Percentiles rank a stretch among this genome's conserved stretches.
Evolutionary conservation across 2,797 vertebrate genomes (phyloP).

Genomic region (Gallinago stenura): DNA sequence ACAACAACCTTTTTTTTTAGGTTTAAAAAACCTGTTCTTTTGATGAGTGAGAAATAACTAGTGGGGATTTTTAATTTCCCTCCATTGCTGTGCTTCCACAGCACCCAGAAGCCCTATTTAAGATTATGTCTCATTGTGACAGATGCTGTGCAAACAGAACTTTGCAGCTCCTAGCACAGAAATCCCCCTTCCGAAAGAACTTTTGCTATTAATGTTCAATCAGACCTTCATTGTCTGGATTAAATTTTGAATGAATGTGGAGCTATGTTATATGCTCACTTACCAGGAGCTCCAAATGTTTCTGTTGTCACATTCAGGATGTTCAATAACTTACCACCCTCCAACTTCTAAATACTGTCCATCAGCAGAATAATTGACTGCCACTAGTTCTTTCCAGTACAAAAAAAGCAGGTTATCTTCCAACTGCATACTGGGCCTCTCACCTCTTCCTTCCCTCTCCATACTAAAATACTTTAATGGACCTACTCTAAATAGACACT

Average conservation of each 20-base stretch:
- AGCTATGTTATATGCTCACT: neutral
- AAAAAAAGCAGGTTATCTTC: neutral
- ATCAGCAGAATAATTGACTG: neutral
- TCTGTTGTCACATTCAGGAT: neutral
- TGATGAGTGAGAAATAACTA: neutral
- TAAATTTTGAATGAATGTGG: neutral
- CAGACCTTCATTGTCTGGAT: neutral
- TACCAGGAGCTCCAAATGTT: neutral
- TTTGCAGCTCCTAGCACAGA: neutral
- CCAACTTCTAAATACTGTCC: neutral
- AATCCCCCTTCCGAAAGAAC: neutral
- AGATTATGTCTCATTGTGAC: neutral
- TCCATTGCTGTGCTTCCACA: neutral
- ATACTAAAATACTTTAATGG: neutral
- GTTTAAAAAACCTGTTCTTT: neutral
- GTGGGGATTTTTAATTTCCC: no score
- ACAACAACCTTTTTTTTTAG: neutral
- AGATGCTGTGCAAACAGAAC: neutral
- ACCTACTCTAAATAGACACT: neutral
- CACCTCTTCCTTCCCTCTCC: neutral
- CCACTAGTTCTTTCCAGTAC: neutral
- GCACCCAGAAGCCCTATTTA: neutral
- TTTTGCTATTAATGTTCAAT: neutral
- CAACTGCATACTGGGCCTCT: neutral
- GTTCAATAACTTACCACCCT: neutral